Evolutionary conservation across 1,140 invertebrate genomes (phyloP), one percentile per base, ranked within the genome.

Genomic region (Akabosia matsudoensis): DNA sequence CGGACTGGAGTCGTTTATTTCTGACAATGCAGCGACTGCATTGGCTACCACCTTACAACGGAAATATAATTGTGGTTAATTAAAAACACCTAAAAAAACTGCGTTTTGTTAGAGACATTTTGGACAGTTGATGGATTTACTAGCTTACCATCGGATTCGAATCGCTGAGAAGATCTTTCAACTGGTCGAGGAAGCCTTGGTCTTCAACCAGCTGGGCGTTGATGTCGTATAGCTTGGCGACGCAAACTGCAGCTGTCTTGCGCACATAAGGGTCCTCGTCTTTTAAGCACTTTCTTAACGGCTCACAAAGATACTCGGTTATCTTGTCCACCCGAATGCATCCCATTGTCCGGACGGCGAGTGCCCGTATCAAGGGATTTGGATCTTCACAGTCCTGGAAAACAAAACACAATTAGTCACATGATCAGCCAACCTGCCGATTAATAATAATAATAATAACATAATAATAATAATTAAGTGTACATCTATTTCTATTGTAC

Each of bases 101-200:
- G n/a, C n/a, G n/a, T n/a, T n/a, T n/a, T n/a, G n/a, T n/a, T n/a
- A n/a, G n/a, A n/a, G n/a, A n/a, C n/a, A n/a, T n/a, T n/a, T n/a
- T n/a, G n/a, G n/a, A n/a, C n/a, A n/a, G n/a, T n/a, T n/a, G n/a
- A n/a, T n/a, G n/a, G n/a, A n/a, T n/a, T n/a, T n/a, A n/a, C n/a
- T n/a, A n/a, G n/a, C n/a, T n/a, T 86, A 92, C 97, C 98, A 99
- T 99, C n/a, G 98, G 98, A 88, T 99, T 99, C 0, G 97, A 99
- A 86, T 99, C 98, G 28, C 96, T 98, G 10, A 99, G 86, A 37
- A 99, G 86, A 86, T 99, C 97, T 84, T 97, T 97, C 16, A 99
- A 86, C 82, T 97, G 94, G 85, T 99, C 97, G 51, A 99, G 87
- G 85, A 99, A 99, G 16, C 97, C 98, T 88, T 99, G 94, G 82